Evolutionary conservation across 2,113 vertebrate species (phyloP).

Genomic region (Sigmodon hispidus): DNA sequence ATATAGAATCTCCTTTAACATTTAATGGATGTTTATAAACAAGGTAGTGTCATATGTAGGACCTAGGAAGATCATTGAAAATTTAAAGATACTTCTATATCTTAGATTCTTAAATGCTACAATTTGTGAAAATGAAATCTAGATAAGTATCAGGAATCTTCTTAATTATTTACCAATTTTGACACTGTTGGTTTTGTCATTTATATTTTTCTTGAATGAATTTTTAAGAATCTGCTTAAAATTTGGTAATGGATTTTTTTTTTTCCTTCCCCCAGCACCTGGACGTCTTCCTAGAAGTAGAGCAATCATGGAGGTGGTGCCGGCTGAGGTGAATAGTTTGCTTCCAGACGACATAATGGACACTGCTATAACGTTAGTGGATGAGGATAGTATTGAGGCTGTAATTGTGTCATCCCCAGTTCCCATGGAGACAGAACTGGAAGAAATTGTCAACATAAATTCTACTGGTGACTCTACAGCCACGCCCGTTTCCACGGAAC

Average conservation of each 20-base stretch:
- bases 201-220: slow-evolving; percentile 42
- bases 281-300: slow-evolving; percentile 76
- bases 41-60: neutral
- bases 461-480: slow-evolving; percentile 79
- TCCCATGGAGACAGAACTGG: slow-evolving; percentile 89
- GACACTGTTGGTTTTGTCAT: slow-evolving; percentile 46
- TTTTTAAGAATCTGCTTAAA: slow-evolving; percentile 40
- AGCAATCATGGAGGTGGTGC: slow-evolving; percentile 95
- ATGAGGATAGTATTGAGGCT: slow-evolving; percentile 91
- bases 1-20: neutral
- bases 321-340: slow-evolving; percentile 97
- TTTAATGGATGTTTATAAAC: neutral
- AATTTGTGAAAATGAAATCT: slow-evolving; percentile 34
- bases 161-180: neutral
- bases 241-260: slow-evolving; percentile 61
- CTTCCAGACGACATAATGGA: slow-evolving; percentile 99
- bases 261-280: slow-evolving; percentile 82
- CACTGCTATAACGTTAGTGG: slow-evolving; percentile 92
- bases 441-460: slow-evolving; percentile 89
- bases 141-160: neutral
- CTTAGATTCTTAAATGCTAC: slow-evolving; percentile 32
- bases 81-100: slow-evolving; percentile 13
- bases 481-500: slow-evolving; percentile 80
- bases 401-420: slow-evolving; percentile 88
- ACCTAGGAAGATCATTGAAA: neutral